phyloP scores from a whole-genome alignment of 2,113 vertebrate species.

The Campylomormyrus numenius region DNA sequence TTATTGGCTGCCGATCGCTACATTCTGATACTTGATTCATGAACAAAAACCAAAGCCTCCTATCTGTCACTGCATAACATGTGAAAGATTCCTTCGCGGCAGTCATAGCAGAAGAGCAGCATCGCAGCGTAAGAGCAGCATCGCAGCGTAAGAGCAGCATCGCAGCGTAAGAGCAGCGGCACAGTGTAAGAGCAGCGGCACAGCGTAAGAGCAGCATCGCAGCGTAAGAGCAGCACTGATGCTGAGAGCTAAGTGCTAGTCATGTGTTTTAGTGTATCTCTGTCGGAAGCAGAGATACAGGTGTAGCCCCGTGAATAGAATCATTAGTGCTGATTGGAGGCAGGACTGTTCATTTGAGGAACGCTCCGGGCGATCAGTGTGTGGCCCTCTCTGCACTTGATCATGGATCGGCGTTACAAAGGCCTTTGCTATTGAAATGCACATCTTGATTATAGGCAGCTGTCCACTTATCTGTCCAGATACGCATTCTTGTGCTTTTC shows the following conservation, averaged over 20 bases:
- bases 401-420: background rate
- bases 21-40: background rate
- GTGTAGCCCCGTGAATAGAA: background rate
- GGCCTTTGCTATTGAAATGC: background rate
- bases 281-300: background rate
- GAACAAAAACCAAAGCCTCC: background rate
- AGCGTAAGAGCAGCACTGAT: background rate
- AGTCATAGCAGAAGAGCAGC: background rate
- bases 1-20: background rate
- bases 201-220: background rate
- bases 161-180: background rate
- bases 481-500: background rate
- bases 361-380: too few species aligned
- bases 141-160: background rate
- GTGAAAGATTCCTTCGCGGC: background rate
- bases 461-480: background rate
- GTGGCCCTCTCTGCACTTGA: background rate
- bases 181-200: background rate
- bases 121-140: background rate
- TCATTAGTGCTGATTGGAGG: background rate
- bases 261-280: too few species aligned
- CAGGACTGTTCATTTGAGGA: background rate
- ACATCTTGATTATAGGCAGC: background rate
- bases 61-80: background rate
- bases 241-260: background rate